Evolutionary conservation across 2,888 invertebrate genomes (phyloP), one percentile per base, ranked within the genome.

Genomic region (Drosophila antonietae): DNA sequence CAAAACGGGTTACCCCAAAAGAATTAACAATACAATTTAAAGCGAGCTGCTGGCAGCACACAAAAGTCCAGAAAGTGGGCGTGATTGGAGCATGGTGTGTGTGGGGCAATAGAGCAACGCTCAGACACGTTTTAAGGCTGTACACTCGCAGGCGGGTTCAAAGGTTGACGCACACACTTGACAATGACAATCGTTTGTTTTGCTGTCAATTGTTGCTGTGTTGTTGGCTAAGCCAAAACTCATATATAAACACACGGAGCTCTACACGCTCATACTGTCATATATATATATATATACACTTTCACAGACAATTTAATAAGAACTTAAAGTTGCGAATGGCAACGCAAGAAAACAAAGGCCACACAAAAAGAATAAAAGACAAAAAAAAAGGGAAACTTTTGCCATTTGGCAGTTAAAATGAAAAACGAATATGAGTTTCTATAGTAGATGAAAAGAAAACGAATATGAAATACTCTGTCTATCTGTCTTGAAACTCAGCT

Each of bases 111-210:
- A 59, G 56, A 43, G 52, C 53, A 39, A 55, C 41, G 35, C 57
- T 62, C 37, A 61, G 60, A 68, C 73, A 66, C 69, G 61, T 60
- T 73, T 75, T 59, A 51, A 31, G 70, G 71, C 80, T 28, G 37
- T 28, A 56, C 23, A 37, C 31, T 59, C 66, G 59, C 52, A 67
- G 79, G 70, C 79, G 62, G 82, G 83, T 84, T 87, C 88, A 87
- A 87, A 84, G 89, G 88, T 89, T 89, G 85, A 89, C 89, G 85
- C 81, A 87, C 89, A 87, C 82, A 87, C 86, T 87, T 87, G 88
- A 85, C 87, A 87, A 81, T 89, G 87, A 80, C 88, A 83, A 89
- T 89, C 88, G 88, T 84, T 85, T 83, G 83, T 81, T 88, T 80
- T 77, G 89, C 83, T 83, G 87, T 81, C 85, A 88, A 88, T 84